Percentiles rank a stretch among this genome's conserved stretches.
These are phyloP conservation scores for Entelurus aequoreus DNA, from an alignment of 2,113 vertebrate genomes.

Conservation along the genomic window DNA sequence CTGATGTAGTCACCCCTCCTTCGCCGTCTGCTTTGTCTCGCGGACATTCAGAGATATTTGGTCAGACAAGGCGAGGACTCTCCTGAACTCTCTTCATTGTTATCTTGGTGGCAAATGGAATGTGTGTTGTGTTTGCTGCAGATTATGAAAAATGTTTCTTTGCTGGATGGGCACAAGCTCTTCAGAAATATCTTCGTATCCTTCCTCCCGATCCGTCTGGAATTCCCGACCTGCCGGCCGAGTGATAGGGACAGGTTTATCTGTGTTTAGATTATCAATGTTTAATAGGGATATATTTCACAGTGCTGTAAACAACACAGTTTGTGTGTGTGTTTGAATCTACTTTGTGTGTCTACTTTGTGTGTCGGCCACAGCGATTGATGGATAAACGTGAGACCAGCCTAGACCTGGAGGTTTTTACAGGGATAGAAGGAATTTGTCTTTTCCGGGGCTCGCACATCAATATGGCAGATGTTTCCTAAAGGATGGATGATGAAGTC, in stretches of 20 bases:
- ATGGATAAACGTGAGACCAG: constrained; percentile 21
- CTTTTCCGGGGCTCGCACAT: constrained; percentile 62
- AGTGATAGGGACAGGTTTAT: constrained; percentile 55
- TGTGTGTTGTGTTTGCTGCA: constrained; percentile 21
- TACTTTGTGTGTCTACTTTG: constrained; percentile 1
- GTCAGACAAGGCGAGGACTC: constrained; percentile 1
- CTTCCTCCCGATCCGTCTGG: constrained; percentile 38
- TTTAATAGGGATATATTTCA: constrained; percentile 61
- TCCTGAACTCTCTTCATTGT: constrained; percentile 3
- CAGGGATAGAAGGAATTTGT: constrained; percentile 61
- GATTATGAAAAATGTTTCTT: constrained; percentile 44
- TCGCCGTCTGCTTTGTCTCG: constrained; percentile 33
- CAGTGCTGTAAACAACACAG: constrained; percentile 53
- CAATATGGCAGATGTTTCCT: constrained; percentile 71
- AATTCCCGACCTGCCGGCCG: constrained; percentile 37
- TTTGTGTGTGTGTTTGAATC: constrained; percentile 5
- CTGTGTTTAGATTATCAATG: constrained; percentile 71
- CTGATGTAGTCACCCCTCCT: constrained; percentile 10
- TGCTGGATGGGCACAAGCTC: constrained; percentile 11
- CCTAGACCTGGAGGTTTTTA: constrained; percentile 40
- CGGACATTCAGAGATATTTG: constrained; percentile 18
- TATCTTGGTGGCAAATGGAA: constrained; percentile 27
- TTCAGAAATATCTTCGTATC: constrained; percentile 33
- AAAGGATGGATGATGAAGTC: constrained; percentile 48
- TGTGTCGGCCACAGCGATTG: neutral